Conservation (phyloP, 2,113 vertebrate species). For the Clarias macrocephalus region DNA sequence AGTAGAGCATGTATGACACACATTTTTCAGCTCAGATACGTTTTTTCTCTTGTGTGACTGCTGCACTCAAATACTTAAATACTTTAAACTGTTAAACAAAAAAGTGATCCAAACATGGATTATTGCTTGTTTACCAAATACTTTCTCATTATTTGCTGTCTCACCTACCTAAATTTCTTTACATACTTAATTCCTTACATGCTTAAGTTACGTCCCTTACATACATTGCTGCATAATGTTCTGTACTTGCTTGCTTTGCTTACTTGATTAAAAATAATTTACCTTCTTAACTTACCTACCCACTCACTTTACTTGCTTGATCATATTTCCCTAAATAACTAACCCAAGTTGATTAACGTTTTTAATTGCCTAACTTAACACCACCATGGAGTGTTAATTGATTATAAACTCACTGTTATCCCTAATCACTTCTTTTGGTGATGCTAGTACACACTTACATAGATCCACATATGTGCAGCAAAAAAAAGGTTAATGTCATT, state of each 20-base stretch:
- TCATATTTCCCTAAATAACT: neutral
- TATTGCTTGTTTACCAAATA: neutral
- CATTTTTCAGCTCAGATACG: too few relatives aligned
- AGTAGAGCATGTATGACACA: conserved; percentile 85
- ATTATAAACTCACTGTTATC: too few relatives aligned
- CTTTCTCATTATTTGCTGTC: neutral
- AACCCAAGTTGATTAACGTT: neutral
- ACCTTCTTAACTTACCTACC: neutral
- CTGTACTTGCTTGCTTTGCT: neutral
- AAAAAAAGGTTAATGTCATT: neutral
- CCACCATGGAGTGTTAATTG: too few relatives aligned
- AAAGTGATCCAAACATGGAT: neutral
- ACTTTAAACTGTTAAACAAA: neutral
- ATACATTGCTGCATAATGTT: neutral
- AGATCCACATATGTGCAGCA: too few relatives aligned
- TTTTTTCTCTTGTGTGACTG: neutral
- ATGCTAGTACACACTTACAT: neutral
- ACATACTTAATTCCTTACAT: too few relatives aligned
- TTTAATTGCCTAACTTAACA: neutral
- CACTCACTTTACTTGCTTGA: neutral
- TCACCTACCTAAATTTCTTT: neutral
- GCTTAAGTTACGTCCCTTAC: neutral
- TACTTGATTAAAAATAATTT: neutral
- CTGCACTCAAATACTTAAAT: neutral
- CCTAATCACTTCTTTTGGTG: neutral